These are phyloP conservation scores for Nemotelus pantherinus DNA, from an alignment of 2,888 invertebrate species.

Conservation along the genomic window DNA sequence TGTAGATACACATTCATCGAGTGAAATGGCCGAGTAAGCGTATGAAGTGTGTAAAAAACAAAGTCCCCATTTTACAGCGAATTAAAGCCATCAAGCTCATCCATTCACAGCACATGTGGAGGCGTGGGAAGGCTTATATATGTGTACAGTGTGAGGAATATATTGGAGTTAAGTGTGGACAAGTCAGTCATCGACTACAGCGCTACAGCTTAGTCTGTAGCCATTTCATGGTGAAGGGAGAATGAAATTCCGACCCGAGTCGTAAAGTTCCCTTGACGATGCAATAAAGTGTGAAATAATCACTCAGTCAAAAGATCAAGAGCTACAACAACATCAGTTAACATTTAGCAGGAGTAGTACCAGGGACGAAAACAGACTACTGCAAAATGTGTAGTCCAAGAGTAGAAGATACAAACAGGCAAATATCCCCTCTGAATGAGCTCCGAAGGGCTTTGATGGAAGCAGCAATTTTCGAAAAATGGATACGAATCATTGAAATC, in stretches of 20 bases:
- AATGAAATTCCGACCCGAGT: background rate
- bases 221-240: background rate
- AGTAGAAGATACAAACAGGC: no score
- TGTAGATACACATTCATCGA: background rate
- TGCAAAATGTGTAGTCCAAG: slow-evolving; percentile 15
- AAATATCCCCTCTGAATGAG: no score
- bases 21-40: slow-evolving; percentile 29
- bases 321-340: slow-evolving; percentile 30
- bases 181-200: background rate
- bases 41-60: slow-evolving; percentile 17
- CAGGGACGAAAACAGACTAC: background rate
- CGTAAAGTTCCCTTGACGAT: slow-evolving; percentile 43
- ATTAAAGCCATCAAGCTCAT: slow-evolving; percentile 35
- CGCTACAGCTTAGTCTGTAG: background rate
- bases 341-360: slow-evolving; percentile 1
- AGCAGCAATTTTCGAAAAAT: no score
- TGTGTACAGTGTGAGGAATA: background rate
- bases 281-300: slow-evolving; percentile 45
- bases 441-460: no score
- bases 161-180: background rate
- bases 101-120: background rate
- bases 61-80: slow-evolving; percentile 24
- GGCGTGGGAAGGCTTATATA: background rate
- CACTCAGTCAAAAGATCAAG: slow-evolving; percentile 41
- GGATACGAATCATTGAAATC: no score